Conservation (phyloP, 64 coral and sea anemone species). For the Hydrozoanthus tunicans region DNA sequence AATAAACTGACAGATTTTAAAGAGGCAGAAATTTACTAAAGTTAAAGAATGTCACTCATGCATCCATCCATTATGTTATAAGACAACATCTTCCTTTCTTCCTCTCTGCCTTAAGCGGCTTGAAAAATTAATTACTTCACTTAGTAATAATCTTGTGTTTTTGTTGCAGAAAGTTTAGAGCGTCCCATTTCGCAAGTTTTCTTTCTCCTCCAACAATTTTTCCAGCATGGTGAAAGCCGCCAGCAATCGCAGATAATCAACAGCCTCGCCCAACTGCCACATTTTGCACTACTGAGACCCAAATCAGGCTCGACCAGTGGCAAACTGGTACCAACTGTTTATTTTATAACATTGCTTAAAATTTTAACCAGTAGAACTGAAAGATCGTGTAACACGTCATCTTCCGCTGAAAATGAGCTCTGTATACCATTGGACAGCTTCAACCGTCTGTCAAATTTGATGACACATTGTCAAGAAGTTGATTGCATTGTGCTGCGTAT, state of each 20-base stretch:
- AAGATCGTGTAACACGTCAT: not conserved
- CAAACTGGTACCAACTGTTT: conserved; percentile 15
- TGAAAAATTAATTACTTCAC: not conserved
- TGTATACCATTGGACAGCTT: not conserved
- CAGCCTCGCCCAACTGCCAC: conserved; percentile 2
- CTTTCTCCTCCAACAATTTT: conserved; percentile 24
- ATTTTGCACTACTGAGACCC: not conserved
- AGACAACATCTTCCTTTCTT: too few species aligned
- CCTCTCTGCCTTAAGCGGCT: too few species aligned
- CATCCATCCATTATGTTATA: too few species aligned
- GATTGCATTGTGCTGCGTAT: conserved; percentile 20
- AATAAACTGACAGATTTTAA: too few species aligned
- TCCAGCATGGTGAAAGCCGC: not conserved
- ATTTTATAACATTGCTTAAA: conserved; percentile 22
- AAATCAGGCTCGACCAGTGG: not conserved
- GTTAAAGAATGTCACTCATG: too few species aligned
- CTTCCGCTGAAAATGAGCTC: not conserved
- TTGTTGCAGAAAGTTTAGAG: conserved; percentile 2
- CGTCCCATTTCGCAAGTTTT: not conserved
- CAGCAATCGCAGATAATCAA: conserved; percentile 27
- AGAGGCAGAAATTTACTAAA: too few species aligned
- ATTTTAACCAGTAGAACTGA: not conserved
- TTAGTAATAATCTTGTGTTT: not conserved
- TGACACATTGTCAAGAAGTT: conserved; percentile 33
- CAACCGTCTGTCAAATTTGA: conserved; percentile 19